These are phyloP conservation scores for Corapipo altera DNA, from an alignment of 2,113 vertebrate genomes.

Conservation along the genomic window DNA sequence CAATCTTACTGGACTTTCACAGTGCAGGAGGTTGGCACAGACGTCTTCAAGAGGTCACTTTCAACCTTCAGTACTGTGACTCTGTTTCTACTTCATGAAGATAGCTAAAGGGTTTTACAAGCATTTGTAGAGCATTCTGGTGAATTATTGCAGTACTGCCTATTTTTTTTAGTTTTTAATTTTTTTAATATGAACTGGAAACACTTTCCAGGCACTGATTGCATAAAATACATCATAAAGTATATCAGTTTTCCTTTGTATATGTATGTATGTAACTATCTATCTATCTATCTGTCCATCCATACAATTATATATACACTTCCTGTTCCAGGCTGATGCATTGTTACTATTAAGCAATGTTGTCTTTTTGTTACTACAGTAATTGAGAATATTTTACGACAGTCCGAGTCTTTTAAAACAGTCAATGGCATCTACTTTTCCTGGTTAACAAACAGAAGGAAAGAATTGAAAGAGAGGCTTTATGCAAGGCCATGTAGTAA, in stretches of 20 bases:
- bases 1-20: not conserved
- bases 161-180: not conserved
- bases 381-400: not conserved
- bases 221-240: not conserved
- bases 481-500: not conserved
- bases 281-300: too few species aligned
- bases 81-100: not conserved
- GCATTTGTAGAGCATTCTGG: not conserved
- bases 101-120: not conserved
- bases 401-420: not conserved
- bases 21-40: not conserved
- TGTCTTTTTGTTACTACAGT: not conserved
- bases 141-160: not conserved
- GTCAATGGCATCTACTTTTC: not conserved
- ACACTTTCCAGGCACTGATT: not conserved
- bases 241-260: not conserved
- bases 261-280: too few species aligned
- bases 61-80: not conserved
- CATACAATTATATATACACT: not conserved
- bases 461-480: not conserved
- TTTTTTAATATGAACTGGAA: not conserved
- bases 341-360: not conserved
- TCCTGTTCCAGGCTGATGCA: rapidly evolving
- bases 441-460: not conserved
- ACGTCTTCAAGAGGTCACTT: not conserved